Percentiles rank a stretch among this genome's conserved stretches.
Evolutionary conservation across 2,888 invertebrate species (phyloP).

Genomic region (Baccha elongata): DNA sequence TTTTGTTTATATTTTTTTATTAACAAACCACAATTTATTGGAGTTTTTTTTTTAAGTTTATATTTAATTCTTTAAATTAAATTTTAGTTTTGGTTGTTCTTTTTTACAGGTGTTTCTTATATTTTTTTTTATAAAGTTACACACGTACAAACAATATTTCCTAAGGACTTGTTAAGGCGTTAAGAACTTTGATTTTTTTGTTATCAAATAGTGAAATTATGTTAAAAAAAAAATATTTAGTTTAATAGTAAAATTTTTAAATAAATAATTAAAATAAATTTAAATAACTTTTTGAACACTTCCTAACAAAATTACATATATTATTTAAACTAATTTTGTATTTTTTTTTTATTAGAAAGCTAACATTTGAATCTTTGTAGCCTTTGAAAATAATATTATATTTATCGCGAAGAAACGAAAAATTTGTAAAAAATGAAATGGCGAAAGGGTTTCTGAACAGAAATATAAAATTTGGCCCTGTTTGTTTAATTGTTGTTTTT

Average conservation of each 20-base stretch:
- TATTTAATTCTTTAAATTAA: slow-evolving; percentile 39
- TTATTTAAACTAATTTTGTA: too few species aligned
- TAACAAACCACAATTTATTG: slow-evolving; percentile 35
- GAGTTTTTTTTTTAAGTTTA: slow-evolving; percentile 24
- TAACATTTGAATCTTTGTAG: too few species aligned
- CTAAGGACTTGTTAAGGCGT: slow-evolving; percentile 72
- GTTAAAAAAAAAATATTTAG: slow-evolving; percentile 33
- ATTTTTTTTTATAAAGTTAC: slow-evolving; percentile 53
- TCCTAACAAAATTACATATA: too few species aligned
- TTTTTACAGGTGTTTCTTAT: slow-evolving; percentile 57
- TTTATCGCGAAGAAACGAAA: too few species aligned
- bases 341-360: too few species aligned
- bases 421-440: too few species aligned
- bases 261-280: background rate
- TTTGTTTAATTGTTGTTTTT: too few species aligned
- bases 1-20: background rate
- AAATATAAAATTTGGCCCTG: too few species aligned
- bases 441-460: too few species aligned
- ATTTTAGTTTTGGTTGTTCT: slow-evolving; percentile 44
- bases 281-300: too few species aligned
- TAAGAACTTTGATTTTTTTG: slow-evolving; percentile 61
- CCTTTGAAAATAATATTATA: too few species aligned
- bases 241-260: too few species aligned
- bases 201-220: slow-evolving; percentile 58
- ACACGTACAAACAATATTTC: slow-evolving; percentile 65